phyloP scores from a whole-genome alignment of 2,113 vertebrate genomes.

The Beaufortia kweichowensis region DNA sequence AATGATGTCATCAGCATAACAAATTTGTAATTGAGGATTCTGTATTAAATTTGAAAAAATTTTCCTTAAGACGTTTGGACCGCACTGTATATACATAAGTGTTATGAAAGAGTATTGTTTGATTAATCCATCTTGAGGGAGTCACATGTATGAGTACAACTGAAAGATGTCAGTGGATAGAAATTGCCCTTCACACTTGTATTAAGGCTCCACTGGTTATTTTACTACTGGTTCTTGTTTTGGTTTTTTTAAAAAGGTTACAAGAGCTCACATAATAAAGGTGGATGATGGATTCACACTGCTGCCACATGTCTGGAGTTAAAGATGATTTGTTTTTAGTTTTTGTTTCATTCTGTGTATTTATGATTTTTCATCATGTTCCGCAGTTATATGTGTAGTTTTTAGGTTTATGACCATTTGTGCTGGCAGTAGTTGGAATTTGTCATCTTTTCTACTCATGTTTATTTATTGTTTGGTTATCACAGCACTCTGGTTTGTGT shows the following conservation, averaged over 20 bases:
- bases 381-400: constrained; percentile 70
- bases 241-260: constrained; percentile 70
- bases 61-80: constrained; percentile 59
- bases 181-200: constrained; percentile 72
- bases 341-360: constrained; percentile 68
- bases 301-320: constrained; percentile 77
- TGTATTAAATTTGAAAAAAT: neutral
- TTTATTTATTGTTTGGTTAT: constrained; percentile 71
- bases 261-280: constrained; percentile 74
- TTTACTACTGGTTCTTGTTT: constrained; percentile 80
- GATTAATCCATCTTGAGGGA: constrained; percentile 79
- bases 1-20: no score
- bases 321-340: constrained; percentile 74
- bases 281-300: constrained; percentile 80
- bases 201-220: constrained; percentile 74
- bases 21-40: no score
- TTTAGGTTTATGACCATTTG: constrained; percentile 65
- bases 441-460: constrained; percentile 69
- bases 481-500: constrained; percentile 72
- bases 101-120: constrained; percentile 81
- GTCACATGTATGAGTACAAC: constrained; percentile 79
- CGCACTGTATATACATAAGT: constrained; percentile 75
- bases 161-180: constrained; percentile 72
- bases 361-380: constrained; percentile 54
- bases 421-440: constrained; percentile 76